A percentile compares a stretch with the other conserved stretches of the same genome.
Evolutionary conservation across 2,113 vertebrate genomes (phyloP).

Genomic region (Ceuthmochares aereus): DNA sequence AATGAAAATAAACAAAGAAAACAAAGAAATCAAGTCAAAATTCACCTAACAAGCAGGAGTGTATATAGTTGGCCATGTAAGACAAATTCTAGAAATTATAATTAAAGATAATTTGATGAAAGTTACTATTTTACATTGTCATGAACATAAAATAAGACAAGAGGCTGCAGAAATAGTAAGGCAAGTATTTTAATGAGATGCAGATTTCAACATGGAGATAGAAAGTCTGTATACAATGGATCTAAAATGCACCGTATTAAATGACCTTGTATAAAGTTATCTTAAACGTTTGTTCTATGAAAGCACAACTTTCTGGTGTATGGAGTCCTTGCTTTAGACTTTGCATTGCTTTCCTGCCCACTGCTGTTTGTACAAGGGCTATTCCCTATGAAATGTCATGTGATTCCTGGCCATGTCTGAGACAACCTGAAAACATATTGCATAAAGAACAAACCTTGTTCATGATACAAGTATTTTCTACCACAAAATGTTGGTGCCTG

Average conservation of each 20-base stretch:
- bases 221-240: neutral
- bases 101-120: neutral
- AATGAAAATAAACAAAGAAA: neutral
- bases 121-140: neutral
- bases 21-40: neutral
- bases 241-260: neutral
- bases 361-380: neutral
- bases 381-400: rapidly evolving
- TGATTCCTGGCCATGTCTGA: neutral
- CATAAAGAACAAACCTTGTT: neutral
- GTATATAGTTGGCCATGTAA: neutral
- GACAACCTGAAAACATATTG: neutral
- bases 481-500: neutral
- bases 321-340: neutral
- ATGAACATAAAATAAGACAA: neutral
- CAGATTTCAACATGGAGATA: neutral
- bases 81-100: neutral
- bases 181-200: neutral
- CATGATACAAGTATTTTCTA: neutral
- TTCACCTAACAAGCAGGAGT: neutral
- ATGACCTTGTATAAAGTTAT: neutral
- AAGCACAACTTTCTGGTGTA: neutral
- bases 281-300: neutral
- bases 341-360: neutral
- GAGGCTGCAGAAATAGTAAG: neutral